These are phyloP conservation scores for Eupristina koningsbergeri DNA, from an alignment of 1,140 invertebrate genomes.

Conservation along the genomic window DNA sequence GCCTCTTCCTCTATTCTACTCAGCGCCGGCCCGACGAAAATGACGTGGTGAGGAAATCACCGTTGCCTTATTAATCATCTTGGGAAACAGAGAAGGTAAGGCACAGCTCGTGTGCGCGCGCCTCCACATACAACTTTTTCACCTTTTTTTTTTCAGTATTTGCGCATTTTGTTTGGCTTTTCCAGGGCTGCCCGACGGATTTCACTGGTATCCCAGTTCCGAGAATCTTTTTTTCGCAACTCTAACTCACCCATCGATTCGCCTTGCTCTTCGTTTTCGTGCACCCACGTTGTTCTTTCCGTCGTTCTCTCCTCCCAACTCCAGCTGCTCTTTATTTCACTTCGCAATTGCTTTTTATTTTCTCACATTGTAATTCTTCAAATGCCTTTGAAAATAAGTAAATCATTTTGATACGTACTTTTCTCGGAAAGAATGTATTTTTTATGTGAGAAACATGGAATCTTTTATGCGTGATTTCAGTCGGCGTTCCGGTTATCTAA, in stretches of 20 bases:
- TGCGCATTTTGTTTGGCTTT: slow-evolving; percentile 1
- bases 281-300: neutral
- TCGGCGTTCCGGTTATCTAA: neutral
- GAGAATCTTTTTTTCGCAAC: too few relatives aligned
- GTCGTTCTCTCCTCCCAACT: neutral
- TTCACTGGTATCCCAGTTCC: neutral
- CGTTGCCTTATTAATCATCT: slow-evolving; percentile 34
- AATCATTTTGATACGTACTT: neutral
- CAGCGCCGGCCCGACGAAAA: slow-evolving; percentile 53
- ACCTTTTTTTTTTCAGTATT: neutral
- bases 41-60: slow-evolving; percentile 60
- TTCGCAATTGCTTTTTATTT: neutral
- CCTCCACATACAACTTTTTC: too few relatives aligned
- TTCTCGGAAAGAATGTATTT: neutral
- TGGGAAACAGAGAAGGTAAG: neutral
- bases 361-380: neutral
- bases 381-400: too few relatives aligned
- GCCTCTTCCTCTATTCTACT: slow-evolving; percentile 3
- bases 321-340: neutral
- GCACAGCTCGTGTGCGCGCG: neutral
- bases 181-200: neutral
- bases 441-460: neutral
- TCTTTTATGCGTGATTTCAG: neutral
- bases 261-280: neutral
- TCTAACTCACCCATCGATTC: neutral